Percentiles rank a stretch among this genome's conserved stretches.
Evolutionary conservation across 2,888 invertebrate species (phyloP).

Genomic region (Norana najaformis): DNA sequence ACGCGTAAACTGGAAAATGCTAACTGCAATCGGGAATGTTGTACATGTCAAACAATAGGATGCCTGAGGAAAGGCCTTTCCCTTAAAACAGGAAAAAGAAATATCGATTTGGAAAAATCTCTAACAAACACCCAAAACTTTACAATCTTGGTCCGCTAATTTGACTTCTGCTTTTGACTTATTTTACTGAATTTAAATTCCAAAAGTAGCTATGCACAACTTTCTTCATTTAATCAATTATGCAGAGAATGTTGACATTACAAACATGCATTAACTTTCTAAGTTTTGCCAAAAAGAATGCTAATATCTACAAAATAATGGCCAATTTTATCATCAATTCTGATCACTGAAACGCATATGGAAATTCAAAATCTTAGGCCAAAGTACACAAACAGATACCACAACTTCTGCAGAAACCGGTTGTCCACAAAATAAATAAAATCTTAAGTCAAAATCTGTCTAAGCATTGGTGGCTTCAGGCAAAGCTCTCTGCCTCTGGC

Average conservation of each 20-base stretch:
- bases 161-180: background rate
- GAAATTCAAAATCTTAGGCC: background rate
- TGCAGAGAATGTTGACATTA: background rate
- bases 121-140: background rate
- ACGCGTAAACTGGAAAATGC: background rate
- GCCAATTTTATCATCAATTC: background rate
- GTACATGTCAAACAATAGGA: background rate
- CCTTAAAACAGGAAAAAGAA: background rate
- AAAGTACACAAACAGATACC: background rate
- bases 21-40: background rate
- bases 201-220: background rate
- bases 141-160: background rate
- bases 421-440: conserved; percentile 21
- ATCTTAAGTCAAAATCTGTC: conserved; percentile 8
- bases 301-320: background rate
- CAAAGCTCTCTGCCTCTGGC: conserved; percentile 44
- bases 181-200: background rate
- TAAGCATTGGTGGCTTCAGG: conserved; percentile 36
- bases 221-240: background rate
- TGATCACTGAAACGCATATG: background rate
- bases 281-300: background rate
- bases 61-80: background rate
- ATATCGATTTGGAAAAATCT: background rate
- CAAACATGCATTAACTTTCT: background rate
- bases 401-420: background rate